phyloP scores from a whole-genome alignment of 2,797 vertebrate species.

The Harpagifer antarcticus region DNA sequence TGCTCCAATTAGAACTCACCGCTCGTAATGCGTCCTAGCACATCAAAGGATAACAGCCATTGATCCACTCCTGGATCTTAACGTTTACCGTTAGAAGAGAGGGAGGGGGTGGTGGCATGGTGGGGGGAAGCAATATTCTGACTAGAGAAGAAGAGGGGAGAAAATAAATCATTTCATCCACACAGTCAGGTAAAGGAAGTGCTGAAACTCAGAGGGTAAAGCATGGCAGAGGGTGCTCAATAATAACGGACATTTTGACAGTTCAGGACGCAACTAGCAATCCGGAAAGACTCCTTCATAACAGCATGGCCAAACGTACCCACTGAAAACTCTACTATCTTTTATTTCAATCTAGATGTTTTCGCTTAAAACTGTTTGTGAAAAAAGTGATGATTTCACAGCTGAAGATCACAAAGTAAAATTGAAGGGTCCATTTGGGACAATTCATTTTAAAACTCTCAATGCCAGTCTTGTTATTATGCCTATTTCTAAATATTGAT shows the following conservation, averaged over 20 bases:
- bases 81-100: slow-evolving; percentile 85
- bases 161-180: slow-evolving; percentile 81
- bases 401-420: slow-evolving; percentile 19
- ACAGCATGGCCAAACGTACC: slow-evolving; percentile 31
- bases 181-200: slow-evolving; percentile 76
- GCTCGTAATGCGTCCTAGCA: slow-evolving; percentile 84
- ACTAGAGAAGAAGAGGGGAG: slow-evolving; percentile 62
- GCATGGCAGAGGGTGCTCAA: slow-evolving; percentile 55
- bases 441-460: slow-evolving; percentile 20
- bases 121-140: slow-evolving; percentile 76
- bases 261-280: slow-evolving; percentile 62
- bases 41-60: slow-evolving; percentile 87
- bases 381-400: slow-evolving; percentile 19
- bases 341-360: slow-evolving; percentile 14
- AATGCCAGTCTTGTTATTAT: too few relatives aligned
- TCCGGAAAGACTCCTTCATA: slow-evolving; percentile 47
- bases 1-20: slow-evolving; percentile 86
- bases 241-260: slow-evolving; percentile 65
- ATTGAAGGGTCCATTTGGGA: slow-evolving; percentile 32
- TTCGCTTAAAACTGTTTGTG: slow-evolving; percentile 17
- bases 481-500: slow-evolving; percentile 36
- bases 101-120: slow-evolving; percentile 55
- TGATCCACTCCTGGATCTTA: slow-evolving; percentile 87
- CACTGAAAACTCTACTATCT: slow-evolving; percentile 9
- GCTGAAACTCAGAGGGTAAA: slow-evolving; percentile 56